phyloP scores from a whole-genome alignment of 2,888 invertebrate species.

The Onthophagus sagittarius region DNA sequence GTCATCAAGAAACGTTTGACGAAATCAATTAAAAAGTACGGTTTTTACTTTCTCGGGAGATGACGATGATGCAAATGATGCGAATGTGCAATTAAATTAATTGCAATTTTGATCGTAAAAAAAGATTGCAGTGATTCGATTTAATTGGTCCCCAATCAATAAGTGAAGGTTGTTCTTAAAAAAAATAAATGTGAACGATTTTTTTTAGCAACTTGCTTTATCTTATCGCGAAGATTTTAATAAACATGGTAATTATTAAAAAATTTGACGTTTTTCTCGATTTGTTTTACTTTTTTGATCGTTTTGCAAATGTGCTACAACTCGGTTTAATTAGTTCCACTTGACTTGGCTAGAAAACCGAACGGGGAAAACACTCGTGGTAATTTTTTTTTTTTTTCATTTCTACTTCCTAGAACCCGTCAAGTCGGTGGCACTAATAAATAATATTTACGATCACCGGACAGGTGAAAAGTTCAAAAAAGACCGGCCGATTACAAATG shows the following conservation, averaged over 20 bases:
- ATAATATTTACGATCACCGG: slow-evolving; percentile 4
- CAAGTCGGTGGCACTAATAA: slow-evolving; percentile 4
- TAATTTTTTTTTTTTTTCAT: not conserved
- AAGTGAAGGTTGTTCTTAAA: not conserved
- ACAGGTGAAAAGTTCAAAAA: slow-evolving; percentile 10
- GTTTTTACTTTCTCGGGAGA: not conserved
- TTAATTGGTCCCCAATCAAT: slow-evolving; percentile 1
- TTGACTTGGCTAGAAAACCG: not conserved
- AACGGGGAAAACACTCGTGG: not conserved
- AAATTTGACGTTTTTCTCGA: not conserved
- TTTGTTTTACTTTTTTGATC: not conserved
- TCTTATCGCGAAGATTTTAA: not conserved
- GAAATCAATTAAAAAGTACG: slow-evolving; percentile 9
- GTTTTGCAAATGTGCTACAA: not conserved
- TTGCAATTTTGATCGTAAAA: slow-evolving; percentile 9
- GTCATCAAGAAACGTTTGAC: not conserved
- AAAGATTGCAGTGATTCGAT: slow-evolving; percentile 7
- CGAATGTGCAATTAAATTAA: not conserved
- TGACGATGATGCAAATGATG: slow-evolving; percentile 10
- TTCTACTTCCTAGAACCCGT: not conserved
- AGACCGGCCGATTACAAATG: slow-evolving; percentile 1
- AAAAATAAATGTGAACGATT: not conserved
- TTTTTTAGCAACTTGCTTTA: not conserved
- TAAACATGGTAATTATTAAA: not conserved
- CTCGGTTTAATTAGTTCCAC: not conserved